Evolutionary conservation across 2,888 invertebrate genomes (phyloP).

Genomic region (Euzetes globulus): DNA sequence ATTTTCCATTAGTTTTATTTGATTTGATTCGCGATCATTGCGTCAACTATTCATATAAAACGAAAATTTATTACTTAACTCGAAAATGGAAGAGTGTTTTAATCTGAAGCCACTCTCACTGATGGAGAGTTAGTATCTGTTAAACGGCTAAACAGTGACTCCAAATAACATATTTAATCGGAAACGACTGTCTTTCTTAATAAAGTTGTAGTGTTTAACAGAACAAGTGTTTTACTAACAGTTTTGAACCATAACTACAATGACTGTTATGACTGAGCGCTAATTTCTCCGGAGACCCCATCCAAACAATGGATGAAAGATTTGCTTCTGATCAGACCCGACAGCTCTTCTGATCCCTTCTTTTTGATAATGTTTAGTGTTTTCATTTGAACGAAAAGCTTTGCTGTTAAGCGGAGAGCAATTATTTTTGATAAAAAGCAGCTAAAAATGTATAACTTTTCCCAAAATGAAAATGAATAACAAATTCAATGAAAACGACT

Average conservation of each 20-base stretch:
- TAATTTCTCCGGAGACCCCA: conserved; percentile 25
- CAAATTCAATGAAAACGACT: conserved; percentile 6
- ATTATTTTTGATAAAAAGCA: conserved; percentile 28
- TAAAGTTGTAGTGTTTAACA: conserved; percentile 23
- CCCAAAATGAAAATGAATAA: conserved; percentile 24
- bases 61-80: neutral
- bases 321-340: conserved; percentile 22
- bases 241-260: neutral
- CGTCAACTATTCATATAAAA: neutral
- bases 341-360: conserved; percentile 26
- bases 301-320: conserved; percentile 27
- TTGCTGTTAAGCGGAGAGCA: conserved; percentile 19
- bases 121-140: conserved; percentile 3
- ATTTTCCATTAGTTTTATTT: neutral
- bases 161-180: conserved; percentile 12
- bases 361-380: conserved; percentile 20
- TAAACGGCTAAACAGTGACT: conserved; percentile 4
- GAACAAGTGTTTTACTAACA: conserved; percentile 2
- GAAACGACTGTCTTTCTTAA: conserved; percentile 25
- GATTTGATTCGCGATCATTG: neutral
- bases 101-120: neutral
- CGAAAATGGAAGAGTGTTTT: neutral
- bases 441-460: conserved; percentile 12
- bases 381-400: conserved; percentile 21
- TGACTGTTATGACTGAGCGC: neutral